Percentiles rank a stretch among this genome's conserved stretches.
phyloP scores from a whole-genome alignment of 1,140 invertebrate species.

The Bombus picipes region DNA sequence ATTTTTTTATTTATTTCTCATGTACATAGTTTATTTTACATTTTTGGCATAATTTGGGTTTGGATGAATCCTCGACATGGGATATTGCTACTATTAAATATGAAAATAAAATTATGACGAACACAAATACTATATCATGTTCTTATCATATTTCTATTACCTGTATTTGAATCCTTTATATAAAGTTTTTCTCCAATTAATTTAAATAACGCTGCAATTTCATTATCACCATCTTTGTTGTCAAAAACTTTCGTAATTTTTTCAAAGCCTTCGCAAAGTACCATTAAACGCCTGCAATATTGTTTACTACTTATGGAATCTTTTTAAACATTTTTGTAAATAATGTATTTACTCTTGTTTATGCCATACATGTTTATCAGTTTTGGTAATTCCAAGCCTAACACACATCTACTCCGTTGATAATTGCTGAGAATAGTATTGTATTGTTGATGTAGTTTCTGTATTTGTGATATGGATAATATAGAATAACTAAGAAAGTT shows the following conservation, averaged over 20 bases:
- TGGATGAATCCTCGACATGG: neutral
- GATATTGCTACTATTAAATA: neutral
- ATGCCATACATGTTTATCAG: slow-evolving; percentile 60
- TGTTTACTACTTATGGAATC: neutral
- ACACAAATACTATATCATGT: neutral
- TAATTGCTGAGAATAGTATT: slow-evolving; percentile 61
- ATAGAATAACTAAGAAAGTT: slow-evolving; percentile 57
- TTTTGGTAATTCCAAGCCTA: slow-evolving; percentile 62
- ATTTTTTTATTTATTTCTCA: slow-evolving; percentile 39
- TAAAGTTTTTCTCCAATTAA: slow-evolving; percentile 45
- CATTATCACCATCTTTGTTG: slow-evolving; percentile 35
- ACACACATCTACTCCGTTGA: slow-evolving; percentile 52
- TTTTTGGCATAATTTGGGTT: slow-evolving; percentile 52
- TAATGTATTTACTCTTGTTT: neutral
- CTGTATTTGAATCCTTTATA: slow-evolving; percentile 40
- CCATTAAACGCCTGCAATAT: slow-evolving; percentile 35
- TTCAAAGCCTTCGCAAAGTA: slow-evolving; percentile 44
- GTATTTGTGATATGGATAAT: slow-evolving; percentile 59
- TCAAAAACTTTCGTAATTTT: slow-evolving; percentile 45
- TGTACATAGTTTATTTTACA: slow-evolving; percentile 55
- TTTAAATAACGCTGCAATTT: slow-evolving; percentile 48
- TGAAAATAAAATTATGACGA: neutral
- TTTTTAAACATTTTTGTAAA: neutral
- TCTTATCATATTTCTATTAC: slow-evolving; percentile 16
- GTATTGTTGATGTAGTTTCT: slow-evolving; percentile 65